Conservation (phyloP, 30 jellyfish, hydroid and myxozoan species). For the Mastigias papua region DNA sequence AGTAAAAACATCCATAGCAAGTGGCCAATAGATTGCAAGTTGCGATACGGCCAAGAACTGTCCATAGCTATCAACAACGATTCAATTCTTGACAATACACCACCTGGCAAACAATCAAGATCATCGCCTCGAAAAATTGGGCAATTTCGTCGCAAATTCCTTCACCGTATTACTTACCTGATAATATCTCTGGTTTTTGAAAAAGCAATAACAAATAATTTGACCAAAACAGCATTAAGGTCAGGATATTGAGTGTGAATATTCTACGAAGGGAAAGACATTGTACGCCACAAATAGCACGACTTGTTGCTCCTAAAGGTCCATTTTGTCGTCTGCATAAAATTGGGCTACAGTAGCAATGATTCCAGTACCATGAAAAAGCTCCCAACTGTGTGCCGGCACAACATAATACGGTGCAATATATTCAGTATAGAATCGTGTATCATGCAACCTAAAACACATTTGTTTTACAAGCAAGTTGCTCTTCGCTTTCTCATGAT, state of each 20-base stretch:
- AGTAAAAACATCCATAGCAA: not conserved
- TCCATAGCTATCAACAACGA: not conserved
- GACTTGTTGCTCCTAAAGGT: not conserved
- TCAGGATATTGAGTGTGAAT: not conserved
- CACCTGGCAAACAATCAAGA: not conserved
- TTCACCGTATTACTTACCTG: not conserved
- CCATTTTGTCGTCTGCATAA: not conserved
- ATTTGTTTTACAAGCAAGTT: too few relatives aligned
- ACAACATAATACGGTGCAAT: too few relatives aligned
- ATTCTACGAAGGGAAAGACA: not conserved
- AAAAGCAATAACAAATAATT: not conserved
- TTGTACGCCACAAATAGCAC: not conserved
- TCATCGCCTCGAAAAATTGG: not conserved
- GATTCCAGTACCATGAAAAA: too few relatives aligned
- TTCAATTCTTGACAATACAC: not conserved
- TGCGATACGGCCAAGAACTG: not conserved
- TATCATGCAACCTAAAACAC: too few relatives aligned
- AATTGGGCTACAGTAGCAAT: too few relatives aligned
- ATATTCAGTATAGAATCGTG: too few relatives aligned
- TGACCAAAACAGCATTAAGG: not conserved
- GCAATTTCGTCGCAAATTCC: not conserved
- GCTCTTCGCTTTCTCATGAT: too few relatives aligned
- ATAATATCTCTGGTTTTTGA: not conserved
- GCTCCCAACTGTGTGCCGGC: too few relatives aligned
- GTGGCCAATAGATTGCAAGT: not conserved